Evolutionary conservation across 2,113 vertebrate species (phyloP), one percentile per base, ranked within the genome.

Genomic region (Microtus montanus): DNA sequence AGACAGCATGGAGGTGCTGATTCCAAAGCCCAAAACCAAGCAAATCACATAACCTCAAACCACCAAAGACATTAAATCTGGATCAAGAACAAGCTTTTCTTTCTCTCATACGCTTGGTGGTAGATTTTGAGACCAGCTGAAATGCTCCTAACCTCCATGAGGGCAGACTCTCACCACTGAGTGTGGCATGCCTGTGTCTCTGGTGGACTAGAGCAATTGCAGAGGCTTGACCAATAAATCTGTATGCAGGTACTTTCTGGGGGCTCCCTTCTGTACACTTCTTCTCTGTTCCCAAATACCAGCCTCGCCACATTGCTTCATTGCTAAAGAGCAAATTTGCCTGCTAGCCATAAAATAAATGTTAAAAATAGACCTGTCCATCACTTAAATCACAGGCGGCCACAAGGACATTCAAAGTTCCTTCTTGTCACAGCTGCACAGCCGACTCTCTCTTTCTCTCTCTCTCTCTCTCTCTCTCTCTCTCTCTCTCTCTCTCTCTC

Each of bases 111-210:
- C 0, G 2, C 64, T 30, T 0, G 4, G 20, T 47, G 74, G 14
- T 64, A 41, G 41, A 30, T 41, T 47, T 35, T 47, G 38, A 44
- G 61, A 33, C 4, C 26, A 63, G 0, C 41, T 13, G 20, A 33
- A 17, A 19, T 9, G 15, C 28, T 49, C 3, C 4, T 2, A 5
- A 35, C 12, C 11, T 22, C 26, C 0, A 1, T 3, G 49, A 2
- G 1, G 10, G 47, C n/a, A 12, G 49, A 13, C 20, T 19, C 3
- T 63, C 28, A 0, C 58, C 63, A 35, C 0, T 1, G 54, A 54
- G 54, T 20, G 22, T 19, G 7, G 3, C 58, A 20, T 58, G 19
- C 58, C 58, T 58, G n/a, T 14, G 17, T 20, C 14, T 7, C 3
- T 4, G 9, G 1, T 0, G 28, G 17, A 19, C 28, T 9, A 13